phyloP scores from a whole-genome alignment of 30 jellyfish, hydroid and myxozoan species.

The Aurelia sp. region DNA sequence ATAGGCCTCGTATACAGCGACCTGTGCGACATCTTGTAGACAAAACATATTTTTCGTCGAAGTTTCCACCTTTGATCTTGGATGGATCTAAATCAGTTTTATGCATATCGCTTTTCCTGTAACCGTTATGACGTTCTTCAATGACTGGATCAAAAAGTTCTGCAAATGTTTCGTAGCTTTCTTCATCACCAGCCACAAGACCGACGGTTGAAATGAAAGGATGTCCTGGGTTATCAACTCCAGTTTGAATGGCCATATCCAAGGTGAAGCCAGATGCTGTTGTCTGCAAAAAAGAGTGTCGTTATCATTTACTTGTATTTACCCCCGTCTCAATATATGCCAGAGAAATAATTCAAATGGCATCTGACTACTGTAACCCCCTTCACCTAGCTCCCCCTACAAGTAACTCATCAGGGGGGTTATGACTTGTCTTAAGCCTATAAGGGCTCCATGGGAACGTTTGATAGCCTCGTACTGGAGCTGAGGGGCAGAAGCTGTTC shows the following conservation, averaged over 20 bases:
- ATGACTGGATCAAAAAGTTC: slow-evolving; percentile 89
- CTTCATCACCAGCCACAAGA: slow-evolving; percentile 95
- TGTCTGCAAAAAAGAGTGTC: slow-evolving; percentile 10
- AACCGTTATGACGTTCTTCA: slow-evolving; percentile 82
- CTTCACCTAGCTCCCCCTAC: too few relatives aligned
- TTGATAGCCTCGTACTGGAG: too few relatives aligned
- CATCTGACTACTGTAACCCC: too few relatives aligned
- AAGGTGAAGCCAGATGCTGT: slow-evolving; percentile 82
- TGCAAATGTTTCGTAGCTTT: slow-evolving; percentile 69
- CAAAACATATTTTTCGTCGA: slow-evolving; percentile 84
- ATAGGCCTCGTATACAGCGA: slow-evolving; percentile 72
- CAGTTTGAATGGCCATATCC: slow-evolving; percentile 88
- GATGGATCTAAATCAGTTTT: slow-evolving; percentile 81
- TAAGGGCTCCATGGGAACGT: too few relatives aligned
- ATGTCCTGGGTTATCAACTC: slow-evolving; percentile 95
- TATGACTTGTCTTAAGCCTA: too few relatives aligned
- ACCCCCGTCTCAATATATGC: too few relatives aligned
- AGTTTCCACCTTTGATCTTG: slow-evolving; percentile 72
- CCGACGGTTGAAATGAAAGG: slow-evolving; percentile 92
- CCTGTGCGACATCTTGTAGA: slow-evolving; percentile 86
- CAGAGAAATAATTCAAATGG: too few relatives aligned
- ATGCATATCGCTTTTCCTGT: slow-evolving; percentile 79
- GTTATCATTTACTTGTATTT: too few relatives aligned
- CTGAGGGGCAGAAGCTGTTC: too few relatives aligned
- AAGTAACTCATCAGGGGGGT: too few relatives aligned